These are phyloP conservation scores for Thecocarcelia acutangulata DNA, from an alignment of 2,888 invertebrate species.

Conservation along the genomic window DNA sequence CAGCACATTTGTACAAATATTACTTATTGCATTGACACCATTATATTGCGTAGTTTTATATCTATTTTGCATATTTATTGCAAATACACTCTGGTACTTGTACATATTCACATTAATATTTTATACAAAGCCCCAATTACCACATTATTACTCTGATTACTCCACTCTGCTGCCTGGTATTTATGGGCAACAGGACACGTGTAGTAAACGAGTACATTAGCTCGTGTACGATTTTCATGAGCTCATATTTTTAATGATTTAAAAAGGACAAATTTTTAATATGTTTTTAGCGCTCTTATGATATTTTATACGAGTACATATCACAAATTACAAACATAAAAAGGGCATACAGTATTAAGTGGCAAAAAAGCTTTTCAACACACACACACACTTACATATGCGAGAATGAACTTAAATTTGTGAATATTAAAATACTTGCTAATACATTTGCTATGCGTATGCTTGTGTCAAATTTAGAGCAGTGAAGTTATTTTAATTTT, in stretches of 20 bases:
- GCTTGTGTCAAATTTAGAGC: too few relatives aligned
- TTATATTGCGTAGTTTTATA: constrained; percentile 26
- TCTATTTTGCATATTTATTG: constrained; percentile 44
- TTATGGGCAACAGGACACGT: constrained; percentile 55
- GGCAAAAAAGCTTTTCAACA: too few relatives aligned
- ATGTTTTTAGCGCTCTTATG: neutral
- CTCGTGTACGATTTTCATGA: constrained; percentile 35
- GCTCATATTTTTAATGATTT: constrained; percentile 29
- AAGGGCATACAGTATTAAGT: too few relatives aligned
- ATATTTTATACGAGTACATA: too few relatives aligned
- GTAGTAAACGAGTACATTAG: constrained; percentile 34
- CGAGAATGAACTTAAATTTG: too few relatives aligned
- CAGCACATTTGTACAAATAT: neutral
- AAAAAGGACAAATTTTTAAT: constrained; percentile 32
- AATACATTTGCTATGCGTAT: too few relatives aligned
- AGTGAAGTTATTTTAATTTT: too few relatives aligned
- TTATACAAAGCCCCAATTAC: constrained; percentile 58
- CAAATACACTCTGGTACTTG: neutral
- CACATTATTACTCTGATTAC: constrained; percentile 60
- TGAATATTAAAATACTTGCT: too few relatives aligned
- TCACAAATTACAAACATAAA: too few relatives aligned
- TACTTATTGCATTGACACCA: constrained; percentile 17
- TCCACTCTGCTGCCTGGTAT: constrained; percentile 32
- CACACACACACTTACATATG: too few relatives aligned
- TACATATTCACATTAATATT: constrained; percentile 40